These are phyloP conservation scores for Clavelina lepadiformis DNA, from an alignment of 23 tunicate species.

Conservation along the genomic window DNA sequence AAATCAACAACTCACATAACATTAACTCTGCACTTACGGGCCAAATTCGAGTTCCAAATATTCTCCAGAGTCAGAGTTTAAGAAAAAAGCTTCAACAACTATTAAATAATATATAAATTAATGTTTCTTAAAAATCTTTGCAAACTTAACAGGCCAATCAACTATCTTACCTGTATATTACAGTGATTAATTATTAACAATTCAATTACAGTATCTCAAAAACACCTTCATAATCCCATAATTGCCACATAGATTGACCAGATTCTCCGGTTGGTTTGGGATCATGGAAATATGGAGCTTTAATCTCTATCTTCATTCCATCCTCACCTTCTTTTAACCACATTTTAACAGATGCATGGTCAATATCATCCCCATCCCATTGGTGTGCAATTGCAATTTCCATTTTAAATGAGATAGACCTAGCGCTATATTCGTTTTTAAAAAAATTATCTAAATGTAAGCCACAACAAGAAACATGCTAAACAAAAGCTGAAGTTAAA, in stretches of 20 bases:
- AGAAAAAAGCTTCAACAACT: conserved; percentile 72
- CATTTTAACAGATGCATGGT: conserved; percentile 40
- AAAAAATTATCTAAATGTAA: too few species aligned
- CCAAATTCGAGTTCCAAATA: conserved; percentile 74
- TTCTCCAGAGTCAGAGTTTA: conserved; percentile 48
- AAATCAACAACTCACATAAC: background rate
- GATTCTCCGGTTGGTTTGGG: conserved; percentile 43
- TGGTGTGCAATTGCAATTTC: conserved; percentile 15
- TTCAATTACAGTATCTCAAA: background rate
- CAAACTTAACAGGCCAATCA: too few species aligned
- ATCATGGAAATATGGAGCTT: conserved; percentile 67
- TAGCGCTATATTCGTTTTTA: too few species aligned
- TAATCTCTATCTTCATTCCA: conserved; percentile 21
- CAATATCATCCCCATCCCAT: conserved; percentile 51
- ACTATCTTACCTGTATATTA: too few species aligned
- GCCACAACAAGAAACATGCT: too few species aligned
- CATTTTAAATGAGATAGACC: conserved; percentile 19
- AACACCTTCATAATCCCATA: conserved; percentile 86
- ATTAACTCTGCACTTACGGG: conserved; percentile 35
- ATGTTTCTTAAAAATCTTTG: too few species aligned
- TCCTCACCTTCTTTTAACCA: background rate
- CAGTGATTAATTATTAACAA: too few species aligned
- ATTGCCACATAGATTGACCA: conserved; percentile 53
- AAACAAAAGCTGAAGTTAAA: too few species aligned
- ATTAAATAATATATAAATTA: background rate